Base-by-base conservation (phyloP, 1,140 invertebrate genomes). In the Drosophila lini region DNA sequence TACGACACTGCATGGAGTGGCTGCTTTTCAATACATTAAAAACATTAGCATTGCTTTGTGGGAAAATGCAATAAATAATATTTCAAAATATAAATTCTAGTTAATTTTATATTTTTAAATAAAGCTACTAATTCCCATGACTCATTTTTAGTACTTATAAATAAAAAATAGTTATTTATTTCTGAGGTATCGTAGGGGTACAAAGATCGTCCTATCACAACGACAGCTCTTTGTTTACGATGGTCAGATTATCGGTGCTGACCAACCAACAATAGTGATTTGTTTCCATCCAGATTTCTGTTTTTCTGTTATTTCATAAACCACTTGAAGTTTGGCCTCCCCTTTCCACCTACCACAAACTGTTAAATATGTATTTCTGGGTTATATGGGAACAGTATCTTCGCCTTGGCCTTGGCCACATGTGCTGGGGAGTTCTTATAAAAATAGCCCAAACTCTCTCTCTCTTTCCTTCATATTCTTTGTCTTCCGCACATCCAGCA, bases 401-500 rank as follows among this genome's bases (percentile, higher is more conserved):
- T 22, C 16, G 34, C 52, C 61, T 67, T 69, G 65, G 65, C 65
- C 65, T 67, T 50, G 70, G 56, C 19, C 70, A 61, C 68, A 73
- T 74, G 55, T 74, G 61, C 3, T 45, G 62, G 58, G 34, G 32
- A 63, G 56, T 52, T 11, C 55, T 53, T 62, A 68, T 42, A 67
- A 74, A 85, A 84, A 85, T 85, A 85, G 52, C 41, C 47, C 16
- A 61, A 59, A 6, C 44, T 25, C 61, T 64, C 55, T 32, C 34
- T 32, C 34, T 45, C 44, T 19, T 6, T 42, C 25, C 8, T 44
- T 36, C 5, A 10, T 5, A 22, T 40, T 50, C 42, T 28, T 22
- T 34, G 36, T 52, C 42, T 50, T 25, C 3, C 32, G 31, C 62
- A 28, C 41, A 45, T 28, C 25, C 50, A 40, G 52, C 45, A 74